Conservation (phyloP, 2,113 vertebrate species). For the Bufo bufo region DNA sequence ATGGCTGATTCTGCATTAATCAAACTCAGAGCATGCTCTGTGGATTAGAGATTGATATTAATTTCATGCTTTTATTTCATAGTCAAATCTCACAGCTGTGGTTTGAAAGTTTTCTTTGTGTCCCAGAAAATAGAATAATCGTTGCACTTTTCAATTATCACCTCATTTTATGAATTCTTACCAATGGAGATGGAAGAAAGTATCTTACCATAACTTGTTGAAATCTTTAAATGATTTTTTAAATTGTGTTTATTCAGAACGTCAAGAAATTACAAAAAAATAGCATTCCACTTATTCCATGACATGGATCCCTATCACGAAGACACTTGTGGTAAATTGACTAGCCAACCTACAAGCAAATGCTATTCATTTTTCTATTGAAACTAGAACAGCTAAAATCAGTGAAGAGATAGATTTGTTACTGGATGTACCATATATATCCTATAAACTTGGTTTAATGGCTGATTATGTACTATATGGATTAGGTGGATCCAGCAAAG, state of each 20-base stretch:
- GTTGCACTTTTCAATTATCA: slow-evolving; percentile 56
- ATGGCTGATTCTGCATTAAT: slow-evolving; percentile 57
- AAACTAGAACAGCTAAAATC: no score
- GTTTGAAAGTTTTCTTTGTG: slow-evolving; percentile 56
- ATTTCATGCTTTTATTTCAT: slow-evolving; percentile 57
- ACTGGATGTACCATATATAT: no score
- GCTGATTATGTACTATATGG: no score
- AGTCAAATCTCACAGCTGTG: slow-evolving; percentile 54
- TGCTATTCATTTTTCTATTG: no score
- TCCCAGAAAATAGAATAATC: slow-evolving; percentile 55
- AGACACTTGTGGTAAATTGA: no score
- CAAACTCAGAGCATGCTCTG: slow-evolving; percentile 54
- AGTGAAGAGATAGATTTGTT: no score
- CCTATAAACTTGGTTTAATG: no score
- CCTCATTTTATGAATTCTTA: slow-evolving; percentile 48
- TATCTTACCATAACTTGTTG: background rate
- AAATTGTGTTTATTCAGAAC: background rate
- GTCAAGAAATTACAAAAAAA: background rate
- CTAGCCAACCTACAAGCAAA: no score
- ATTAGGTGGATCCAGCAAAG: no score
- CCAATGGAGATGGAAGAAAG: background rate
- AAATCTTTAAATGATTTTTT: background rate
- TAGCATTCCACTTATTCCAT: no score
- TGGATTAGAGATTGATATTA: slow-evolving; percentile 55
- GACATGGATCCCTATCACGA: no score